Percentiles rank a stretch among this genome's conserved stretches.
Conservation (phyloP, 1,140 invertebrate genomes). For the Drosophila chauvacae region DNA sequence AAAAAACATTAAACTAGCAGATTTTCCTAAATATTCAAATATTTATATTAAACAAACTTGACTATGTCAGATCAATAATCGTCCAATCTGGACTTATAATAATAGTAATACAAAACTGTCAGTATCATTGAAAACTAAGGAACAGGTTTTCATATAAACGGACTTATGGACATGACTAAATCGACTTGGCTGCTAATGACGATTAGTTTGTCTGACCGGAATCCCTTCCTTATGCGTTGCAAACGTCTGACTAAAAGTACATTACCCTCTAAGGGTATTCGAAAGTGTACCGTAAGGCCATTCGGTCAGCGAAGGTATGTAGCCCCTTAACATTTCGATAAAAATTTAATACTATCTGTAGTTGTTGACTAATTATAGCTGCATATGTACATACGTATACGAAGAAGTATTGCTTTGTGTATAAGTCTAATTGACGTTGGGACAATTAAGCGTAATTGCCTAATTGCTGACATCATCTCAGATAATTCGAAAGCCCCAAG, state of each 20-base stretch:
- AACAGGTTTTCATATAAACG: neutral
- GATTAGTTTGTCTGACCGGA: neutral
- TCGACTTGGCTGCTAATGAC: neutral
- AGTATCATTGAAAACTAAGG: no score
- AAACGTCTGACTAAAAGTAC: neutral
- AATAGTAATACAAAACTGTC: no score
- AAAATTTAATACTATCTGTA: neutral
- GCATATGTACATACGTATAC: neutral
- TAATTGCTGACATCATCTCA: conserved; percentile 7
- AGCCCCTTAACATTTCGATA: conserved; percentile 58
- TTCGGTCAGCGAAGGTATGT: conserved; percentile 57
- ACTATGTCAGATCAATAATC: no score
- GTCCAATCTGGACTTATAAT: no score
- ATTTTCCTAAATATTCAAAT: neutral
- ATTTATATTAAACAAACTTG: no score
- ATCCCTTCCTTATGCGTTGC: neutral
- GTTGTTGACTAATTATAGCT: conserved; percentile 1
- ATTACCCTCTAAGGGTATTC: neutral
- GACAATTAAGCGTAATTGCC: conserved; percentile 4
- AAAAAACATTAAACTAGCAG: neutral
- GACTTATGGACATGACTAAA: no score
- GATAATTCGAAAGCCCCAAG: neutral
- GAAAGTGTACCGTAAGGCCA: conserved; percentile 6
- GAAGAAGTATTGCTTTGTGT: neutral
- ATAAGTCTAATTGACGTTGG: neutral